A percentile compares a stretch with the other conserved stretches of the same genome.
Evolutionary conservation across 2,113 vertebrate genomes (phyloP).

Genomic region (Apaloderma vittatum): DNA sequence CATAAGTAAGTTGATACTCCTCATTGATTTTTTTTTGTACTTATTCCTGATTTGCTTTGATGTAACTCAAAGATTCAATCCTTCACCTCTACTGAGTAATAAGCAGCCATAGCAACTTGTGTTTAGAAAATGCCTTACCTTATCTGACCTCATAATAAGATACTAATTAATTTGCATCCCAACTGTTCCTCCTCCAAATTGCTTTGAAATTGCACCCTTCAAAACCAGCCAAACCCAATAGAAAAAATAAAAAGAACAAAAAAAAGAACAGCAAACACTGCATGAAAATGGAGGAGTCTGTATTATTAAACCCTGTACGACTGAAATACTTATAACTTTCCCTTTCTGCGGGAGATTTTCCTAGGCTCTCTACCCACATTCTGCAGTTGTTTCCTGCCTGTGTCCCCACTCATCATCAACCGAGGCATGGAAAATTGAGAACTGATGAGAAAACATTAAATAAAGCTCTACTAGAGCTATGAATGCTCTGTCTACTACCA

Average conservation of each 20-base stretch:
- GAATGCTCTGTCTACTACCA: not conserved
- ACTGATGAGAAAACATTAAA: not conserved
- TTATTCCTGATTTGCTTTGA: not conserved
- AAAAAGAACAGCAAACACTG: not conserved
- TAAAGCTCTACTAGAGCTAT: not conserved
- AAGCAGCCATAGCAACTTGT: not conserved
- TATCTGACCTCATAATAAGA: constrained; percentile 3
- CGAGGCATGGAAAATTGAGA: not conserved
- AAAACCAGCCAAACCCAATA: not conserved
- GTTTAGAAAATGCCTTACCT: constrained; percentile 12
- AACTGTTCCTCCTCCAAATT: constrained; percentile 7
- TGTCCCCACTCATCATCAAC: fast-evolving
- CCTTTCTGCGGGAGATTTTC: not conserved
- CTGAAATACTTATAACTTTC: not conserved
- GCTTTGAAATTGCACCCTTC: constrained; percentile 35
- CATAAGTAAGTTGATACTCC: not conserved
- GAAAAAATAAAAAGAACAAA: not conserved
- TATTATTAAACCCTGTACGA: not conserved
- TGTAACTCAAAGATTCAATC: not conserved
- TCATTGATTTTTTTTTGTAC: not conserved
- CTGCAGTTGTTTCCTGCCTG: not conserved
- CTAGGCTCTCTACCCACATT: not conserved
- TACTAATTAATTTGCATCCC: constrained; percentile 28
- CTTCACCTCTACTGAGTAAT: not conserved
- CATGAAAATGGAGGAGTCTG: not conserved